Evolutionary conservation across 2,888 invertebrate species (phyloP).

Genomic region (Drosophila basisetae): DNA sequence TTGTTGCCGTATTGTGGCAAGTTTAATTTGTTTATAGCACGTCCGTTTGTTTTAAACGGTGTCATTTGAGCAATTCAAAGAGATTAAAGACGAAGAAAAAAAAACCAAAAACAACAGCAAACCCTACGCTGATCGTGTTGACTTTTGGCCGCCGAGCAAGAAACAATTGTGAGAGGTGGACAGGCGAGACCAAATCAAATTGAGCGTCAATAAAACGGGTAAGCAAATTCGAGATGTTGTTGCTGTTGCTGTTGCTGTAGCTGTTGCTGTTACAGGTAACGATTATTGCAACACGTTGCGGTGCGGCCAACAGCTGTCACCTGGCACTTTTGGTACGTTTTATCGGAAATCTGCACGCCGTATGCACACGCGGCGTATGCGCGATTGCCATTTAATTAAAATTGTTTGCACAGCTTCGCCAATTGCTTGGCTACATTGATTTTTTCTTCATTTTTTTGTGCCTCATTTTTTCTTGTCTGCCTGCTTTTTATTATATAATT

Average conservation of each 20-base stretch:
- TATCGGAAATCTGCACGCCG: slow-evolving; percentile 62
- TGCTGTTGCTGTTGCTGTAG: slow-evolving; percentile 37
- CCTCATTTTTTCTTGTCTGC: slow-evolving; percentile 16
- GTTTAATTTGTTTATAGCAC: slow-evolving; percentile 73
- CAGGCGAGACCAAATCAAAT: slow-evolving; percentile 69
- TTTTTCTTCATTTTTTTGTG: slow-evolving; percentile 26
- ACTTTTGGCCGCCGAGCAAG: slow-evolving; percentile 66
- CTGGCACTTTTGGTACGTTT: slow-evolving; percentile 67
- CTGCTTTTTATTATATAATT: slow-evolving; percentile 28
- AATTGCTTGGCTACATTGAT: slow-evolving; percentile 43
- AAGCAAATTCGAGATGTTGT: slow-evolving; percentile 55
- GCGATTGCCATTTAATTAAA: slow-evolving; percentile 80
- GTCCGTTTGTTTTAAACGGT: slow-evolving; percentile 71
- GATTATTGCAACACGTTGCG: slow-evolving; percentile 65
- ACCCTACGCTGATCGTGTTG: slow-evolving; percentile 63
- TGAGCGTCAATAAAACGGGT: slow-evolving; percentile 66
- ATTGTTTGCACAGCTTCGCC: slow-evolving; percentile 74
- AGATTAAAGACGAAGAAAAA: slow-evolving; percentile 26
- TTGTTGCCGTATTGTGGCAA: slow-evolving; percentile 45
- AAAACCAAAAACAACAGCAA: neutral
- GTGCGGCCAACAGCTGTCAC: slow-evolving; percentile 74
- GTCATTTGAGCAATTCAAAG: slow-evolving; percentile 62
- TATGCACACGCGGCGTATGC: slow-evolving; percentile 73
- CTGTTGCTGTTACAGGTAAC: slow-evolving; percentile 43
- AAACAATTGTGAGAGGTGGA: slow-evolving; percentile 73